Base-by-base conservation (phyloP, 2,888 invertebrate species). In the Eupithecia inturbata region DNA sequence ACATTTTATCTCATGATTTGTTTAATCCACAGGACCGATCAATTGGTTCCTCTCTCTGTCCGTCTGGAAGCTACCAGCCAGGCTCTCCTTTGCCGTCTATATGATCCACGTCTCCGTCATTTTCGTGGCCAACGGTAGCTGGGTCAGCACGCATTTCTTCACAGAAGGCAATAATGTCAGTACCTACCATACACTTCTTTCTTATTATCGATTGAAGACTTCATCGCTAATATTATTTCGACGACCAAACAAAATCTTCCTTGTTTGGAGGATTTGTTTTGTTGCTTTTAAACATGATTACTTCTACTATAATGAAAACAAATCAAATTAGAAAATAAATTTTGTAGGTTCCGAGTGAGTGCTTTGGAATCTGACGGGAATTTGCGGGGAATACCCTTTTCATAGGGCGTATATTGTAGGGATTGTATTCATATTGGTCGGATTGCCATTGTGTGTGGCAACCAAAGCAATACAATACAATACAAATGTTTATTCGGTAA, bases 41-140 rank as follows among this genome's bases (percentile, higher is more conserved):
- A 94, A 95, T 81, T 95, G 94, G 92, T 91, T 95, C 76, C 85
- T 95, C 0, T 95, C 95, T 0, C 82, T 93, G 1, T 82, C 85
- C 19, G 80, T 95, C 49, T 95, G 95, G 91, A 94, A 95, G 84
- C 85, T 95, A 16, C 88, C 95, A 0, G 93, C 94, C 1, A 91
- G 95, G 19, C 86, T 96, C 16, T 95, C 95, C 0, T 96, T 95
- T 78, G 95, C 95, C 12, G 91, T 95, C 84, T 96, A 95, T 79
- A 82, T 96, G 14, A 80, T 95, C 0, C 95, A 96, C 82, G 82
- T 93, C 16, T 87, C 92, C 0, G 84, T 95, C 53, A 90, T 92
- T 16, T 82, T 85, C 67, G 68, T 87, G 0, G 83, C 85, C 31
- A 88, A 86, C 26, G 86, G 88, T n/a, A 87, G 87, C 67, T 87